Evolutionary conservation across 2,888 invertebrate species (phyloP).

Genomic region (Glomeris marginata): DNA sequence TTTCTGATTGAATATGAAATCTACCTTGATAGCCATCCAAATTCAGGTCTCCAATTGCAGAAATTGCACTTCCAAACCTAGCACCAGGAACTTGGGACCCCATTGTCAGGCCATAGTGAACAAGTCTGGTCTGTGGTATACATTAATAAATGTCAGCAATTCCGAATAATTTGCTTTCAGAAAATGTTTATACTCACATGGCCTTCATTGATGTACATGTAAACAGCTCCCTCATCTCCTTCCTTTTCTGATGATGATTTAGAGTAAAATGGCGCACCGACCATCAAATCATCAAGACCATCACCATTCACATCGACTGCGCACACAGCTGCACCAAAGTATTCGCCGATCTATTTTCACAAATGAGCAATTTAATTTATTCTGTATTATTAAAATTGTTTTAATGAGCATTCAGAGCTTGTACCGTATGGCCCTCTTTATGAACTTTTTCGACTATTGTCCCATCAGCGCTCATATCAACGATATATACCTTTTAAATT

Average conservation of each 20-base stretch:
- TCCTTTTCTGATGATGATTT: not conserved
- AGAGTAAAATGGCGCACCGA: constrained; percentile 42
- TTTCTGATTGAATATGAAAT: constrained; percentile 2
- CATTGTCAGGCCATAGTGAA: not conserved
- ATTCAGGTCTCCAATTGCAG: constrained; percentile 48
- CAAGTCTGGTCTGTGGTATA: constrained; percentile 12
- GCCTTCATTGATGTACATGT: constrained; percentile 34
- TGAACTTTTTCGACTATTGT: constrained; percentile 6
- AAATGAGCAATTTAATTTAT: not conserved
- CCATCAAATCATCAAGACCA: constrained; percentile 43
- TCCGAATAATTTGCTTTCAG: not conserved
- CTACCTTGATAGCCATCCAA: constrained; percentile 46
- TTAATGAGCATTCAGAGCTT: too few relatives aligned
- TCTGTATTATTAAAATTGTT: not conserved
- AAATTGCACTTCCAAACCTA: constrained; percentile 46
- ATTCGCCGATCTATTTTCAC: constrained; percentile 40
- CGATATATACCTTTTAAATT: constrained; percentile 28
- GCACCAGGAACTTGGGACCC: constrained; percentile 26
- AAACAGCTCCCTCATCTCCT: constrained; percentile 44
- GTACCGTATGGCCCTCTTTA: constrained; percentile 26
- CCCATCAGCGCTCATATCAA: constrained; percentile 29
- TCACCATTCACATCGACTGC: constrained; percentile 48
- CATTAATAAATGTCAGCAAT: not conserved
- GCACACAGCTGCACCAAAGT: constrained; percentile 46
- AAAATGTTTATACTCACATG: not conserved